phyloP scores from a whole-genome alignment of 2,888 invertebrate genomes.

The Acronicta alni region DNA sequence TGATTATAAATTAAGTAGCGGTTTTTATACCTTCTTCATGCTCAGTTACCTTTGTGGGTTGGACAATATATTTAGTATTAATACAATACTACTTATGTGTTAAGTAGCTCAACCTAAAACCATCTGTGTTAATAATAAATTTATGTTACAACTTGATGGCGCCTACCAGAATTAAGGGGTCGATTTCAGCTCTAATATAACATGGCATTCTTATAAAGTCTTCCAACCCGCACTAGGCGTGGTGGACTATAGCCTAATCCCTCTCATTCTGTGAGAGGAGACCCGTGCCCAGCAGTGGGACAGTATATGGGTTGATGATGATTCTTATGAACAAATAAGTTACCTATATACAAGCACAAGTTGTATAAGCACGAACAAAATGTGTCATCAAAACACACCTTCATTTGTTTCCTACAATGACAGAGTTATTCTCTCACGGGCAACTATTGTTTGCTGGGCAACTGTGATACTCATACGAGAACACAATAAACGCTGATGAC shows the following conservation, averaged over 20 bases:
- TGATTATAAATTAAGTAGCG: not conserved
- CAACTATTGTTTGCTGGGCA: slow-evolving; percentile 66
- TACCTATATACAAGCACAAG: no score
- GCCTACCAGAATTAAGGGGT: no score
- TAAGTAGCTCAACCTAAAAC: not conserved
- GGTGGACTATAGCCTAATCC: no score
- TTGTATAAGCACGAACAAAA: slow-evolving; percentile 3
- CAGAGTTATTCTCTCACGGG: slow-evolving; percentile 64
- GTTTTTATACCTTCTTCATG: slow-evolving; percentile 34
- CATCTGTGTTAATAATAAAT: no score
- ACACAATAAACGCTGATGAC: slow-evolving; percentile 77
- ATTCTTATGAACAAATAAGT: no score
- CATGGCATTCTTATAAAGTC: no score
- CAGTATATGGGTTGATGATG: no score
- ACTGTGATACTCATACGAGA: slow-evolving; percentile 64
- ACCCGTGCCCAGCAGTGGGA: no score
- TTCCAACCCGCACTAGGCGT: no score
- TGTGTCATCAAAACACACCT: slow-evolving; percentile 31
- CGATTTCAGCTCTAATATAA: no score
- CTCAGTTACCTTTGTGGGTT: slow-evolving; percentile 18
- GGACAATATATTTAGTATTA: slow-evolving; percentile 14
- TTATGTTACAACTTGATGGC: no score
- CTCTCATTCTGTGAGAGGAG: no score
- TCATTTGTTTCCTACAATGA: slow-evolving; percentile 31
- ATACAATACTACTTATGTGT: not conserved